Evolutionary conservation across 2,113 vertebrate genomes (phyloP), one percentile per base, ranked within the genome.

Genomic region (Bolborhynchus lineola): DNA sequence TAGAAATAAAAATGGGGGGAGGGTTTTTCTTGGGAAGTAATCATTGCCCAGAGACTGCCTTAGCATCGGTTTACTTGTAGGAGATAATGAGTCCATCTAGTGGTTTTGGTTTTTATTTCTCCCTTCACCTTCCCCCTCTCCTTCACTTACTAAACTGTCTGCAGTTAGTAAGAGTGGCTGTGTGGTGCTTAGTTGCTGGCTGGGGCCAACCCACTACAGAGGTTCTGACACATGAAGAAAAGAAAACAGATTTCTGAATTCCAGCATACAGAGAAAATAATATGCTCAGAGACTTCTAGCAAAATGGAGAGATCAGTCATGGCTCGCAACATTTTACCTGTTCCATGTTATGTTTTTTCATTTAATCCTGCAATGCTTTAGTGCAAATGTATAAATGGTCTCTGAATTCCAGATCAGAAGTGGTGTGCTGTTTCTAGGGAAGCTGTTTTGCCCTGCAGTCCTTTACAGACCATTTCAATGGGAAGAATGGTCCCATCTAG

Each of bases 121-220:
- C 5, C 0, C 5, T 11, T 11, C 2, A 0, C 5, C 4, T 5
- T 64, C 49, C 10, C 21, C 63, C 11, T 78, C 64, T 78, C 11
- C 6, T 78, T 68, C 41, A 15, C 3, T 87, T 64, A 64, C 29
- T 39, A 50, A 65, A 55, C 12, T 42, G 16, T 31, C 18, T 57
- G 82, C 13, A 35, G 57, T 12, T 35, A 64, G 19, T 1, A 4
- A 67, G 28, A 67, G 28, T 11, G 33, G 3, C n/a, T 29, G 1
- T 19, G 7, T n/a, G 19, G 26, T 41, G 10, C 41, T 83, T 17
- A 76, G 18, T 18, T 64, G 12, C 25, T 64, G 26, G 2, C 12
- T 68, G 37, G 1, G 16, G 25, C 11, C 19, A 46, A 31, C 35
- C 19, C 19, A 42, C 7, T 18, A 53, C 12, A 39, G 10, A 26